Conservation (phyloP, 2,888 invertebrate genomes). For the Acronicta leporina region DNA sequence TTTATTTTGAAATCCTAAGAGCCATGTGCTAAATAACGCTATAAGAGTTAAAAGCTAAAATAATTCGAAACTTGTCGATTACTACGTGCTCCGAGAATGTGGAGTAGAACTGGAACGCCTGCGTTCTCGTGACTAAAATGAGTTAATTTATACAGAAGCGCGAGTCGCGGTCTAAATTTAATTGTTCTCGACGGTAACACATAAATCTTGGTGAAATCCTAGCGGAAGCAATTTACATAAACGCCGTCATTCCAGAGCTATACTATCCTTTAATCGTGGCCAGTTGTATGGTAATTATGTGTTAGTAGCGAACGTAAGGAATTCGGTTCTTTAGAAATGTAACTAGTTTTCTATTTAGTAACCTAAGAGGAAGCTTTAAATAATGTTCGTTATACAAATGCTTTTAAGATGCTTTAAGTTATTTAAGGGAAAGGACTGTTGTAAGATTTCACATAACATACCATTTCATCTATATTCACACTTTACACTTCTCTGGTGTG, state of each 20-base stretch:
- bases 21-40: too few species aligned
- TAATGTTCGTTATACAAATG: constrained; percentile 9
- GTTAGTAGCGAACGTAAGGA: constrained; percentile 44
- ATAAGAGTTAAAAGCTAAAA: background rate
- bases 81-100: constrained; percentile 33
- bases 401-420: constrained; percentile 1
- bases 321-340: constrained; percentile 47
- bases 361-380: constrained; percentile 18
- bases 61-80: background rate
- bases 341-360: constrained; percentile 31
- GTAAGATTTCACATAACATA: background rate
- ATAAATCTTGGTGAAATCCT: constrained; percentile 84
- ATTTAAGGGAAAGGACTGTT: background rate
- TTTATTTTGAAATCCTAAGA: too few species aligned
- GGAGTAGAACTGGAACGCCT: constrained; percentile 29
- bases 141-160: constrained; percentile 81
- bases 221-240: constrained; percentile 86
- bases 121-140: constrained; percentile 61
- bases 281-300: constrained; percentile 62
- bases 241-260: constrained; percentile 75
- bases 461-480: too few species aligned
- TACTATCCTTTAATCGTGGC: constrained; percentile 73
- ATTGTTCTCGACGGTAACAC: constrained; percentile 82
- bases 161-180: constrained; percentile 82
- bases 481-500: too few species aligned